Evolutionary conservation across 2,113 vertebrate genomes (phyloP).

Genomic region (Coracopsis vasa): DNA sequence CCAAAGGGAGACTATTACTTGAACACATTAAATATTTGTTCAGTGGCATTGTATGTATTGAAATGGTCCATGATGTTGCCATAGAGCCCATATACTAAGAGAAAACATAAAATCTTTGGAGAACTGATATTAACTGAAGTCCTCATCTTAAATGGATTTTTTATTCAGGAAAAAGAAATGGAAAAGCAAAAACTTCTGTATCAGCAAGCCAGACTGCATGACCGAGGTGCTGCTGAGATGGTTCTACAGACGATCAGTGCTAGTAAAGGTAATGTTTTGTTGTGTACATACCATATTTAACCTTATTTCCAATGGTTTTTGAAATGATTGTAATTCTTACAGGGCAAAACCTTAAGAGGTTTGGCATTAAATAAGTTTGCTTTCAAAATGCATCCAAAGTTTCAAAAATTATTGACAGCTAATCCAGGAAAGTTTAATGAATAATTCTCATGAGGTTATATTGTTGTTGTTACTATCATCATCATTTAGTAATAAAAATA

Average conservation of each 20-base stretch:
- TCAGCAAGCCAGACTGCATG: constrained; percentile 93
- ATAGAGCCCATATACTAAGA: constrained; percentile 79
- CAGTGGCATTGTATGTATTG: constrained; percentile 52
- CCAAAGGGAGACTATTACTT: constrained; percentile 42
- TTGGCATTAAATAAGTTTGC: background rate
- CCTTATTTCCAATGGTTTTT: background rate
- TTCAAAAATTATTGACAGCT: background rate
- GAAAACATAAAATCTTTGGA: constrained; percentile 40
- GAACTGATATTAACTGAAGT: background rate
- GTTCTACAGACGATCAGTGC: constrained; percentile 96
- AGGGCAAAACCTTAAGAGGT: background rate
- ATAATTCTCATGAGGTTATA: background rate
- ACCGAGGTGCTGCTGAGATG: constrained; percentile 94
- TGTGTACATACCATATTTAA: background rate
- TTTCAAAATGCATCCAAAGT: background rate
- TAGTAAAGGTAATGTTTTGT: constrained; percentile 86
- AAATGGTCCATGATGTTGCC: constrained; percentile 75
- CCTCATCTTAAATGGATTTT: constrained; percentile 73
- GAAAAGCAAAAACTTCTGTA: constrained; percentile 97
- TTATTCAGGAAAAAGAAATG: constrained; percentile 95
- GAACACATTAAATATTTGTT: constrained; percentile 58
- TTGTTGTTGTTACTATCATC: background rate
- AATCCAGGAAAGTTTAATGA: background rate
- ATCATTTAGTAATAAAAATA: background rate
- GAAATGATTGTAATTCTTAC: background rate